phyloP scores from a whole-genome alignment of 2,113 vertebrate species.

The Mobula hypostoma region DNA sequence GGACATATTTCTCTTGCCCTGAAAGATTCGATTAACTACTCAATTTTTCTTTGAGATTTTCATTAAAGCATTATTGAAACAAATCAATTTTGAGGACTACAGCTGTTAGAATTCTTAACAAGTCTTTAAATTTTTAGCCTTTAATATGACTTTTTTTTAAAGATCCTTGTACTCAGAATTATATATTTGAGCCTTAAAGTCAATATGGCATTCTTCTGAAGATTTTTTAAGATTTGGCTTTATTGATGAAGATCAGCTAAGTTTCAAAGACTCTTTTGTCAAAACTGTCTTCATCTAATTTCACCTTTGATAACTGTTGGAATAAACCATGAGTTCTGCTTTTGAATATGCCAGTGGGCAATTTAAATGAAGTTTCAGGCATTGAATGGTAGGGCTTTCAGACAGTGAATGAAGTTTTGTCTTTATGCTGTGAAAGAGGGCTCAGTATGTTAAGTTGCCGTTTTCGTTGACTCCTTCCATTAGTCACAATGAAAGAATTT shows the following conservation, averaged over 20 bases:
- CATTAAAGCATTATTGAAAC: not conserved
- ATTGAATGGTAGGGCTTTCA: not conserved
- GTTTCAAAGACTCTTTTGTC: not conserved
- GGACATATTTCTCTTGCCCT: not conserved
- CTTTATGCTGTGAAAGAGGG: not conserved
- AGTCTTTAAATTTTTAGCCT: not conserved
- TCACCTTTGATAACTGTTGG: not conserved
- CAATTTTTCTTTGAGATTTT: too few relatives aligned
- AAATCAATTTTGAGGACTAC: not conserved
- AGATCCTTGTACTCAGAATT: not conserved
- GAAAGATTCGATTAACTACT: not conserved
- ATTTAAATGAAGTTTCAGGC: too few relatives aligned
- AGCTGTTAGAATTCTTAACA: not conserved
- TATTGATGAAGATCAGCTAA: not conserved
- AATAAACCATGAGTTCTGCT: not conserved
- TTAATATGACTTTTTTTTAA: not conserved
- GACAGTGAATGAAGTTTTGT: not conserved
- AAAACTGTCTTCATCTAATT: not conserved
- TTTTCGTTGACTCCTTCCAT: constrained; percentile 24
- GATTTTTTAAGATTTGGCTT: not conserved
- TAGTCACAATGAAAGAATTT: not conserved
- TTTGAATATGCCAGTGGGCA: not conserved
- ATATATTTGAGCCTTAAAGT: not conserved
- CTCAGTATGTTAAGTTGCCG: not conserved
- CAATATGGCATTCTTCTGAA: not conserved